phyloP scores from a whole-genome alignment of 2,888 invertebrate species.

The Ommatoiulus sabulosus region DNA sequence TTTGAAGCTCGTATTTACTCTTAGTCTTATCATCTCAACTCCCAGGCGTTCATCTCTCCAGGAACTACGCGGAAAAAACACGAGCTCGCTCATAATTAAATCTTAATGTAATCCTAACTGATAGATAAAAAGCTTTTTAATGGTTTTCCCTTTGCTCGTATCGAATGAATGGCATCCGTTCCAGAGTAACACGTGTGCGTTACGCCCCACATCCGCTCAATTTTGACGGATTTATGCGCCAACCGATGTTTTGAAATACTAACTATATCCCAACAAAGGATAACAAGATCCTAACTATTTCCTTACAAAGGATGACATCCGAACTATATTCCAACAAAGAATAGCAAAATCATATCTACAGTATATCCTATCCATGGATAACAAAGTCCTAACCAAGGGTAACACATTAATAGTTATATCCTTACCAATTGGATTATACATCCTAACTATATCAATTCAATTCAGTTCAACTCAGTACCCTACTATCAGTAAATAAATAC shows the following conservation, averaged over 20 bases:
- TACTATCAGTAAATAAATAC: too few species aligned
- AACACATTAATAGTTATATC: too few species aligned
- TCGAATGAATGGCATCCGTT: constrained; percentile 4
- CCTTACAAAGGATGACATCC: too few species aligned
- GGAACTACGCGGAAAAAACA: not conserved
- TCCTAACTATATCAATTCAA: too few species aligned
- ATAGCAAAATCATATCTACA: too few species aligned
- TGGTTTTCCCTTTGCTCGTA: not conserved
- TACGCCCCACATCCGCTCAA: not conserved
- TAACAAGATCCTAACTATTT: too few species aligned
- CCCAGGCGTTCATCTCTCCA: not conserved
- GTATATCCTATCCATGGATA: too few species aligned
- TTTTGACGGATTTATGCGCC: not conserved
- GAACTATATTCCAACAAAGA: too few species aligned
- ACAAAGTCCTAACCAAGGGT: too few species aligned
- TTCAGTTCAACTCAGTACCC: too few species aligned
- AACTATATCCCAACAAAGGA: too few species aligned
- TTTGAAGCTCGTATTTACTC: not conserved
- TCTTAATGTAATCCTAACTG: constrained; percentile 8
- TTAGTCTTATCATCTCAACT: not conserved
- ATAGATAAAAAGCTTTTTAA: constrained; percentile 42
- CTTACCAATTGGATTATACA: too few species aligned
- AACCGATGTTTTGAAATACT: not conserved
- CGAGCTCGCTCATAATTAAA: not conserved
- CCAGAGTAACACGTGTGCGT: not conserved